These are phyloP conservation scores for Nomada fucata DNA, from an alignment of 2,888 invertebrate species.

Conservation along the genomic window DNA sequence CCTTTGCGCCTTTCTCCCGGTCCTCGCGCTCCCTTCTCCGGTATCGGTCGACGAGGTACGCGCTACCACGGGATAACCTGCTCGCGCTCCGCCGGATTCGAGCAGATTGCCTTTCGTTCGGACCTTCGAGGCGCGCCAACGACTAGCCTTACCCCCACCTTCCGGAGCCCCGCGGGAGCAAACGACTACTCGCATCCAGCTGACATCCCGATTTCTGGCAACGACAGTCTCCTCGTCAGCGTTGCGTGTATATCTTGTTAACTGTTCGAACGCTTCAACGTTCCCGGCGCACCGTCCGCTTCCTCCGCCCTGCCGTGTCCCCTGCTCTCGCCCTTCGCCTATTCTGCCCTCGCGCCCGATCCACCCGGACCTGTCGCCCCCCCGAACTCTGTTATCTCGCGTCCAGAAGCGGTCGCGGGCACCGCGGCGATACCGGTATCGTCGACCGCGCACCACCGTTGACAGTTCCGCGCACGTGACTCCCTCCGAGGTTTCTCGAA, in stretches of 20 bases:
- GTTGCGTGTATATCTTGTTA: too few relatives aligned
- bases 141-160: slow-evolving; percentile 80
- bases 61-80: slow-evolving; percentile 72
- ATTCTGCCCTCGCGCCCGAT: not conserved
- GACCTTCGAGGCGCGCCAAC: slow-evolving; percentile 82
- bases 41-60: slow-evolving; percentile 62
- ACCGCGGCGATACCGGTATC: not conserved
- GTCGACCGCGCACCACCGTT: not conserved
- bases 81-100: slow-evolving; percentile 83
- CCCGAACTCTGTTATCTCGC: not conserved
- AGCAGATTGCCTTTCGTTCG: slow-evolving; percentile 83
- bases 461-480: slow-evolving; percentile 8
- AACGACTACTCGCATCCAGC: slow-evolving; percentile 32
- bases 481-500: not conserved
- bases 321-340: not conserved
- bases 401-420: not conserved
- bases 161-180: slow-evolving; percentile 31
- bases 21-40: slow-evolving; percentile 57
- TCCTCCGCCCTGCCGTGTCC: too few relatives aligned
- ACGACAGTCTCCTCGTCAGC: slow-evolving; percentile 8
- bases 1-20: slow-evolving; percentile 32
- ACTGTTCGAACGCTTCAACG: too few relatives aligned
- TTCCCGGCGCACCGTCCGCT: too few relatives aligned
- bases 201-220: slow-evolving; percentile 44
- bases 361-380: not conserved